These are phyloP conservation scores for Ciconia stormi DNA, from an alignment of 2,113 vertebrate species.

Conservation along the genomic window DNA sequence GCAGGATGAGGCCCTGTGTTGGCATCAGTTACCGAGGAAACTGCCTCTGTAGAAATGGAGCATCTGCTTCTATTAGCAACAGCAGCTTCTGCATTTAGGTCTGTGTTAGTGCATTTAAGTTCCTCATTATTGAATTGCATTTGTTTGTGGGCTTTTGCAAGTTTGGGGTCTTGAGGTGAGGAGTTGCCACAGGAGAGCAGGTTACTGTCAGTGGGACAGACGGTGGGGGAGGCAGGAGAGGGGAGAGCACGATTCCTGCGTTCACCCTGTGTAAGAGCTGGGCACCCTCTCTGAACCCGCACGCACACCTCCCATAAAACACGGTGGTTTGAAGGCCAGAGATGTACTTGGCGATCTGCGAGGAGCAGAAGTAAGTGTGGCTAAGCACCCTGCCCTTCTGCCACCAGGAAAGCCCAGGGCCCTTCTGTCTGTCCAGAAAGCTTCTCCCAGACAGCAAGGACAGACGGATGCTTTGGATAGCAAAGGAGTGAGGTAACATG, in stretches of 20 bases:
- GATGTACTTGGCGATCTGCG: rapidly evolving
- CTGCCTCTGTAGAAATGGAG: not conserved
- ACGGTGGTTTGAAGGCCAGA: not conserved
- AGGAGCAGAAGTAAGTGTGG: not conserved
- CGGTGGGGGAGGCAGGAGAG: not conserved
- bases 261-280: rapidly evolving
- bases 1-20: not conserved
- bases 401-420: not conserved
- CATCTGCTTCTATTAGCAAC: conserved; percentile 56
- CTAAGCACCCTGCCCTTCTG: not conserved
- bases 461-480: rapidly evolving
- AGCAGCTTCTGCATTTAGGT: not conserved
- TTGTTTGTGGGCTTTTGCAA: not conserved
- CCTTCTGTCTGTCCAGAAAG: not conserved
- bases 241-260: rapidly evolving
- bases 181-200: not conserved
- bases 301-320: rapidly evolving
- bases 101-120: not conserved
- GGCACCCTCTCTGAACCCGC: not conserved
- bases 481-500: not conserved
- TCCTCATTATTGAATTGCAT: not conserved
- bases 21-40: not conserved
- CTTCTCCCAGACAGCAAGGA: not conserved
- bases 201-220: not conserved
- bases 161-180: rapidly evolving